These are phyloP conservation scores for Canis aureus DNA, from an alignment of 2,113 vertebrate species.

Conservation along the genomic window DNA sequence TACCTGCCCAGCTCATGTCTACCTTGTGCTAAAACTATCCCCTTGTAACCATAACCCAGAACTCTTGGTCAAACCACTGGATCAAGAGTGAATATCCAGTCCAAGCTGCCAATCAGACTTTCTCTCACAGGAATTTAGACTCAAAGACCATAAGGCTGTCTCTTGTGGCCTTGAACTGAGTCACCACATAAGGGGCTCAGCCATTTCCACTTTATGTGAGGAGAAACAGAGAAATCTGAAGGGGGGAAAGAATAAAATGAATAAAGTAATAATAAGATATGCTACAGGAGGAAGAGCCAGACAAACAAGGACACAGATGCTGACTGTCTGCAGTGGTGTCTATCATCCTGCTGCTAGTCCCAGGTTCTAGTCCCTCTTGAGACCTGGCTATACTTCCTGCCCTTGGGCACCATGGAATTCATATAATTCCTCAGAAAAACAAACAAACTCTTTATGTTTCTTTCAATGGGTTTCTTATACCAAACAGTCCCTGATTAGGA, in stretches of 20 bases:
- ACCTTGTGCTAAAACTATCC: not conserved
- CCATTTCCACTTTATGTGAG: not conserved
- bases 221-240: not conserved
- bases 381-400: not conserved
- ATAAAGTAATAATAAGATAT: not conserved
- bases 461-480: conserved; percentile 57
- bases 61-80: not conserved
- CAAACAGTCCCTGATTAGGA: conserved; percentile 69
- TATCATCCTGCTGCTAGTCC: not conserved
- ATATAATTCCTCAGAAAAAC: conserved; percentile 56
- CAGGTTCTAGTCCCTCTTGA: not conserved
- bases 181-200: not conserved
- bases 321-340: not conserved
- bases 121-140: conserved; percentile 14
- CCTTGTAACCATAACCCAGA: not conserved
- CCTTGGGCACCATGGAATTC: conserved; percentile 11
- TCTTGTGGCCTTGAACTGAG: not conserved
- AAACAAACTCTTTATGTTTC: conserved; percentile 60
- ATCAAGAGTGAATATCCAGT: not conserved
- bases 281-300: not conserved
- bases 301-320: not conserved
- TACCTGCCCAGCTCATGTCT: not conserved
- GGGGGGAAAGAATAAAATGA: not conserved
- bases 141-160: not conserved
- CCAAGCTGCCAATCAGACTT: not conserved